Evolutionary conservation across 2,888 invertebrate genomes (phyloP).

Genomic region (Trissonchulus sp.): DNA sequence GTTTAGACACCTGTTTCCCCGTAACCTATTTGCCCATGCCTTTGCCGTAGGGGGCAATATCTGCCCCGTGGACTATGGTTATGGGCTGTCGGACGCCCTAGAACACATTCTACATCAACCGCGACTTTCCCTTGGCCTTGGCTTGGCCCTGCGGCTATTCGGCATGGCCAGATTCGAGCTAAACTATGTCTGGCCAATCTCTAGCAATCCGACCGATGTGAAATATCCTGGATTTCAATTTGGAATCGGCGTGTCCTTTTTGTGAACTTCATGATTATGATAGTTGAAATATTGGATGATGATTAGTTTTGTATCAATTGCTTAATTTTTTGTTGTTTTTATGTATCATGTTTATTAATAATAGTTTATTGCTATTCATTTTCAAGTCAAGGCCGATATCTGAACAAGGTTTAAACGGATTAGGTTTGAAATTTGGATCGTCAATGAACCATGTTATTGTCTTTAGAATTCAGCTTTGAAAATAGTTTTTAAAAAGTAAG

Average conservation of each 20-base stretch:
- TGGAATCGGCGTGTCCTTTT: constrained; percentile 45
- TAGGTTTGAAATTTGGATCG: too few relatives aligned
- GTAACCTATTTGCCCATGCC: constrained; percentile 76
- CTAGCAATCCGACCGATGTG: constrained; percentile 57
- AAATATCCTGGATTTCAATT: constrained; percentile 45
- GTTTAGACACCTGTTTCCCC: constrained; percentile 67
- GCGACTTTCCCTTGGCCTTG: constrained; percentile 71
- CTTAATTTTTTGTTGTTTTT: too few relatives aligned
- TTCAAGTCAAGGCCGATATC: too few relatives aligned
- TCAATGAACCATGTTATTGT: too few relatives aligned
- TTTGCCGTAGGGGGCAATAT: constrained; percentile 78
- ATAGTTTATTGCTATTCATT: too few relatives aligned
- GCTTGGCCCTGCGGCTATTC: constrained; percentile 74
- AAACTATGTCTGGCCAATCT: constrained; percentile 79
- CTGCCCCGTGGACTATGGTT: constrained; percentile 56
- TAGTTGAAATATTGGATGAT: too few relatives aligned
- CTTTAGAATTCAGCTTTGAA: too few relatives aligned
- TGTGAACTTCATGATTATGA: too few relatives aligned
- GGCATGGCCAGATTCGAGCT: constrained; percentile 83
- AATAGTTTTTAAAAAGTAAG: too few relatives aligned
- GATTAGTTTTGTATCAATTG: too few relatives aligned
- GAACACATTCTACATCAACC: constrained; percentile 34
- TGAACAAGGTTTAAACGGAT: too few relatives aligned
- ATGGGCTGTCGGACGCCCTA: not conserved
- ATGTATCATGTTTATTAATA: too few relatives aligned